Percentiles rank a stretch among this genome's conserved stretches.
Evolutionary conservation across 1,140 invertebrate species (phyloP).

Genomic region (Hylaeus volcanicus): DNA sequence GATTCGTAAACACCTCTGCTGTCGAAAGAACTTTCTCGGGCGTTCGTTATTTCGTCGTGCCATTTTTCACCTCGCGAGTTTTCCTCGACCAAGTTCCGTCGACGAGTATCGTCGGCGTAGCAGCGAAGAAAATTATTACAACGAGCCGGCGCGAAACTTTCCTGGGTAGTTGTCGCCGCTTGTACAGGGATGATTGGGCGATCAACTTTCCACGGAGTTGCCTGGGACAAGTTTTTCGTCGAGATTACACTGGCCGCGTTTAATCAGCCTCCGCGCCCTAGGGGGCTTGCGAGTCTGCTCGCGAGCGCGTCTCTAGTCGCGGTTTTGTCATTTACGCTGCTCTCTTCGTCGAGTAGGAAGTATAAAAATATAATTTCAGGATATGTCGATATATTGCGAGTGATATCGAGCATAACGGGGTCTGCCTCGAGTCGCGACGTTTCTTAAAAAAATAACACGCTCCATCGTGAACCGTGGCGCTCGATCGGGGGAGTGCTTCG

Average conservation of each 20-base stretch:
- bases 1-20: background rate
- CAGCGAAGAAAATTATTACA: slow-evolving; percentile 15
- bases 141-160: slow-evolving; percentile 26
- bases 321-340: slow-evolving; percentile 14
- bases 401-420: slow-evolving; percentile 47
- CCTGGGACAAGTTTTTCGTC: slow-evolving; percentile 14
- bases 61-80: background rate
- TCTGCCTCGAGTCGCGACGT: too few species aligned
- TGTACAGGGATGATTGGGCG: slow-evolving; percentile 21
- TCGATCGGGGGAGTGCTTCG: too few species aligned
- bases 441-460: background rate
- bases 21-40: slow-evolving; percentile 43
- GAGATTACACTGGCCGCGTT: slow-evolving; percentile 7
- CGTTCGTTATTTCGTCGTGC: slow-evolving; percentile 14
- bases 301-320: background rate
- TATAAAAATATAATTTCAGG: slow-evolving; percentile 76
- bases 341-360: slow-evolving; percentile 51
- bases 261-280: slow-evolving; percentile 3
- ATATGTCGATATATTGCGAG: slow-evolving; percentile 65
- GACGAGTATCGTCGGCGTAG: background rate
- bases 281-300: too few species aligned
- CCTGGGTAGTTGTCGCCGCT: background rate
- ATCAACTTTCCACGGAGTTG: slow-evolving; percentile 34
- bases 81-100: slow-evolving; percentile 4
- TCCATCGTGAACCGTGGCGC: background rate